Evolutionary conservation across 2,113 vertebrate species (phyloP), one percentile per base, ranked within the genome.

Genomic region (Tonatia bakeri): DNA sequence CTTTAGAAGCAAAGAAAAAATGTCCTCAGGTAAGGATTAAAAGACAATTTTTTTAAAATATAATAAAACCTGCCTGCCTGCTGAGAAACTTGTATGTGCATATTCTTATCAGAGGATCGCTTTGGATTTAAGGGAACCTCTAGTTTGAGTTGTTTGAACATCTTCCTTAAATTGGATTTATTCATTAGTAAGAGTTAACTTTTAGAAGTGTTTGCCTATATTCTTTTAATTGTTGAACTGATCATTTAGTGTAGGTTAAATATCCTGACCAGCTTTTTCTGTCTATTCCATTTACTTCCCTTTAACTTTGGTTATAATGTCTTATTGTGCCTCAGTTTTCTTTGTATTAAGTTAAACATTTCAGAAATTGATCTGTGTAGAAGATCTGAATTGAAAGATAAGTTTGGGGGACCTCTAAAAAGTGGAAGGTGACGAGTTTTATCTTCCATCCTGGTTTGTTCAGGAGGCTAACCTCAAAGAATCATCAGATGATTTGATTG

Each of bases 51-150:
- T 61, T 64, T 61, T 61, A 47, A 31, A 61, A 64, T 64, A 64
- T 5, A 64, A 64, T 64, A 31, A 64, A 31, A 79, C 45, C 47
- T 89, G 43, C 33, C 20, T 76, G 45, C 28, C 13, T 94, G 36
- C 90, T 95, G 33, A 89, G 40, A 94, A 79, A n/a, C 26, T 76
- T 85, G 22, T 45, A 85, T n/a, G 9, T 90, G 17, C 20, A 36
- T 43, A 54, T 59, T 40, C 38, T 83, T 77, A 45, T 79, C 31
- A 80, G 80, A 90, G 22, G 22, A 94, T 69, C 61, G 40, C 79
- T 96, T 85, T 73, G 52, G 19, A 79, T 87, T 90, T 97, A 61
- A 20, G 91, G 59, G 19, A 89, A 85, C 36, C 47, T 92, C 38
- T 72, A 80, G 33, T 17, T 90, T 90, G 38, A 36, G 7, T 61